Evolutionary conservation across 2,113 vertebrate species (phyloP), one percentile per base, ranked within the genome.

Genomic region (Gavia stellata): DNA sequence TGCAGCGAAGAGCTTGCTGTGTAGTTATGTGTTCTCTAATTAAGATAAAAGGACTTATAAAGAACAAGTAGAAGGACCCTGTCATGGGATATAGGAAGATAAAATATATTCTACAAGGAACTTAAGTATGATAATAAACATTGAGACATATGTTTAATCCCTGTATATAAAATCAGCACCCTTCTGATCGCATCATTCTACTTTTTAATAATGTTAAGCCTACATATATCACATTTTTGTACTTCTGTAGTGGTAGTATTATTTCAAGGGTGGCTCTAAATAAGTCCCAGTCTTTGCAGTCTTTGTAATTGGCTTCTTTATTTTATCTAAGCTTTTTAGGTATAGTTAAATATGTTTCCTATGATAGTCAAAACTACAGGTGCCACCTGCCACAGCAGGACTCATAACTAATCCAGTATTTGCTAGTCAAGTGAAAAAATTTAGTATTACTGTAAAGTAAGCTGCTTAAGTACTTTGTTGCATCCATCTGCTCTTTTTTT

Each of bases 331-430:
- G 20, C 14, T 71, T 66, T 88, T 74, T 55, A 77, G 44, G 4
- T 61, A 34, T 12, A 33, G 29, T 53, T 84, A 81, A 73, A 45
- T 33, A 26, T 14, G 4, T 80, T 86, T 77, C 23, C 26, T 68
- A 2, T 59, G 42, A 55, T 6, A 40, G 16, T 72, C 61, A 79
- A 72, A 79, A 33, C 47, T 81, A 12, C 20, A 81, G 56, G 40
- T 97, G 81, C 92, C 96, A 93, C 91, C 94, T 98, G 92, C 45
- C 71, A 44, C 23, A 50, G 45, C 29, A 77, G 56, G 66, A 79
- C 80, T 97, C 84, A 91, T 96, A 90, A 95, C 79, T 96, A 96
- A 97, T 96, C 73, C 86, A 97, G 56, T 89, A 85, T 85, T 83
- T 91, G 31, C 62, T 70, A 19, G 55, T 59, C 81, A 95, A 86